Evolutionary conservation across 2,888 invertebrate species (phyloP).

Genomic region (Orthosia gothica): DNA sequence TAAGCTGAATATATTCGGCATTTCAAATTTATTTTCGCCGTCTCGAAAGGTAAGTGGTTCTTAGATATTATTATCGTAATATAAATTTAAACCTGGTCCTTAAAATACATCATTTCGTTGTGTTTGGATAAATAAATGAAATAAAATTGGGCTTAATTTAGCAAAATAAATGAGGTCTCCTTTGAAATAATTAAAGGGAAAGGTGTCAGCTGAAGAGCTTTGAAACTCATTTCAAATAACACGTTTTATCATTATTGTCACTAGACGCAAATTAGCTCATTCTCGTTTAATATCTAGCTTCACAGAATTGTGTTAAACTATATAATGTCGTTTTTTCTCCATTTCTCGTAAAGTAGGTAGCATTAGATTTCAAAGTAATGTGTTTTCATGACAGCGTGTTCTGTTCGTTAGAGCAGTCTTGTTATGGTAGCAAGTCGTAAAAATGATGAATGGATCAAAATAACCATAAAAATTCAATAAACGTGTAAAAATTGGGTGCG

Average conservation of each 20-base stretch:
- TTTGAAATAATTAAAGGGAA: constrained; percentile 43
- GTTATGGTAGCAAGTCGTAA: constrained; percentile 75
- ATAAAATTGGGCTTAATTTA: constrained; percentile 31
- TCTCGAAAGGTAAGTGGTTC: constrained; percentile 50
- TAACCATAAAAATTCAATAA: constrained; percentile 83
- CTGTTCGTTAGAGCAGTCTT: constrained; percentile 68
- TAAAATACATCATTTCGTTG: constrained; percentile 12
- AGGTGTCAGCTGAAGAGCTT: constrained; percentile 13
- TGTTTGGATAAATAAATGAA: constrained; percentile 26
- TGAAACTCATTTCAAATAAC: constrained; percentile 27
- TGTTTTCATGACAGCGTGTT: constrained; percentile 42
- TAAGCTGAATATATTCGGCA: constrained; percentile 49
- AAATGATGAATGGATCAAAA: constrained; percentile 77
- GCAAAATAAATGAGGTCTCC: constrained; percentile 31
- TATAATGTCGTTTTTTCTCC: constrained; percentile 8
- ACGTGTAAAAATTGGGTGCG: constrained; percentile 76
- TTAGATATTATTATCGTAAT: constrained; percentile 33
- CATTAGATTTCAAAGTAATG: constrained; percentile 31
- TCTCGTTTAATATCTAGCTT: constrained; percentile 9
- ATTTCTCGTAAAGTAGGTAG: constrained; percentile 5
- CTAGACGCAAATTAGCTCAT: constrained; percentile 15
- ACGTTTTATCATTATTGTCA: constrained; percentile 22
- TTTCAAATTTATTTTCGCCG: constrained; percentile 7
- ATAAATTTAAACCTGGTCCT: constrained; percentile 13
- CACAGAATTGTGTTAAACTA: background rate